Evolutionary conservation across 2,113 vertebrate species (phyloP).

Genomic region (Rousettus leschenaultii): DNA sequence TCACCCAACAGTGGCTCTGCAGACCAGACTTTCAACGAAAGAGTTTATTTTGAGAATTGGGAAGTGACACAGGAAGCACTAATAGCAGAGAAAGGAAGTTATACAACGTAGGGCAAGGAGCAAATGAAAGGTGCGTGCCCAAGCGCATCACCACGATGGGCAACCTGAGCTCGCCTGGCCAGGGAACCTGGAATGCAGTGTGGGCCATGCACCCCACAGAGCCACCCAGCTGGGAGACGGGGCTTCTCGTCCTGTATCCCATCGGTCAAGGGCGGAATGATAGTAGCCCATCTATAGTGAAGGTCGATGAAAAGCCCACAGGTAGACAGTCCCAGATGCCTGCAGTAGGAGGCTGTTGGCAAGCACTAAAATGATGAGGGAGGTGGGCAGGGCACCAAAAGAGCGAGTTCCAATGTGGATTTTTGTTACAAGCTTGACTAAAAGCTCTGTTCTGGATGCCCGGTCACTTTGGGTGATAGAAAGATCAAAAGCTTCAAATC

Average conservation of each 20-base stretch:
- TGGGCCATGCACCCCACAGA: rapidly evolving
- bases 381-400: background rate
- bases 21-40: background rate
- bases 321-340: background rate
- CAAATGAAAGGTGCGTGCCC: background rate
- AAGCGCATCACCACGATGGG: no score
- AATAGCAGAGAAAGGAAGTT: rapidly evolving
- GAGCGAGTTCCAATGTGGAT: background rate
- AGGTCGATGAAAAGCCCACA: background rate
- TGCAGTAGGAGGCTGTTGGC: background rate
- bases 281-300: background rate
- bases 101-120: background rate
- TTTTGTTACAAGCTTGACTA: background rate
- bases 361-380: background rate
- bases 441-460: background rate
- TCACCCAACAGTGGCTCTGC: background rate
- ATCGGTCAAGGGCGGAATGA: rapidly evolving
- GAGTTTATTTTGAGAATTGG: background rate
- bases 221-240: background rate
- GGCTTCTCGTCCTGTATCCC: background rate
- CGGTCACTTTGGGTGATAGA: background rate
- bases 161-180: background rate
- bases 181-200: background rate
- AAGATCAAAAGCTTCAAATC: background rate
- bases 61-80: background rate